A percentile compares a stretch with the other conserved stretches of the same genome.
These are phyloP conservation scores for Myiopsitta monachus DNA, from an alignment of 2,113 vertebrate species.

Conservation along the genomic window DNA sequence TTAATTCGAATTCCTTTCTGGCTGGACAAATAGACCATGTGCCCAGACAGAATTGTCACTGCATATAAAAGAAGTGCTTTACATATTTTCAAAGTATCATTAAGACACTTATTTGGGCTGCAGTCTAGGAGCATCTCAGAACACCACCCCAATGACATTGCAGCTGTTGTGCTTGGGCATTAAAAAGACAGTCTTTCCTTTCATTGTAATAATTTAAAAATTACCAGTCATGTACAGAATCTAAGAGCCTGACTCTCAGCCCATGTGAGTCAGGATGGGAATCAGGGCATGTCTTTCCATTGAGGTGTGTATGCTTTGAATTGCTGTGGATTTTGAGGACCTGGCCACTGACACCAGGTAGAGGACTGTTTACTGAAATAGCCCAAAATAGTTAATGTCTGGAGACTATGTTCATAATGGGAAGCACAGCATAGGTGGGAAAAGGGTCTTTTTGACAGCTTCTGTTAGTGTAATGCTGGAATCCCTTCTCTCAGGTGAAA, in stretches of 20 bases:
- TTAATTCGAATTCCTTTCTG: slow-evolving; percentile 50
- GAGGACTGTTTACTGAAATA: not conserved
- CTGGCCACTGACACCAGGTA: not conserved
- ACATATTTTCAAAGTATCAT: slow-evolving; percentile 52
- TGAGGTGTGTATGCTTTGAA: not conserved
- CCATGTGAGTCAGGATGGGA: not conserved
- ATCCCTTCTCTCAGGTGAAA: slow-evolving; percentile 1
- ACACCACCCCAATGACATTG: slow-evolving; percentile 34
- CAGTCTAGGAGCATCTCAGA: slow-evolving; percentile 43
- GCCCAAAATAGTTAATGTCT: not conserved
- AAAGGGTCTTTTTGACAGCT: not conserved
- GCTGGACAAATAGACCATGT: slow-evolving; percentile 40
- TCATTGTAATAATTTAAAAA: slow-evolving; percentile 58
- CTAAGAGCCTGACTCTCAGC: not conserved
- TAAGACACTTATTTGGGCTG: slow-evolving; percentile 53
- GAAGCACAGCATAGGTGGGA: not conserved
- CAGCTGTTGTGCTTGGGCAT: slow-evolving; percentile 59
- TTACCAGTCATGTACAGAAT: slow-evolving; percentile 22
- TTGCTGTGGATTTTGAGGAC: not conserved
- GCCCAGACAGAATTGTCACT: slow-evolving; percentile 31
- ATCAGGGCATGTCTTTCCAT: not conserved
- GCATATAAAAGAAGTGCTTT: slow-evolving; percentile 44
- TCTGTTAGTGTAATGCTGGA: not conserved
- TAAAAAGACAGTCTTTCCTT: slow-evolving; percentile 59
- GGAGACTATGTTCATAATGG: not conserved